Percentiles rank a stretch among this genome's conserved stretches.
Evolutionary conservation across 2,113 vertebrate species (phyloP).

Genomic region (Cairina moschata): DNA sequence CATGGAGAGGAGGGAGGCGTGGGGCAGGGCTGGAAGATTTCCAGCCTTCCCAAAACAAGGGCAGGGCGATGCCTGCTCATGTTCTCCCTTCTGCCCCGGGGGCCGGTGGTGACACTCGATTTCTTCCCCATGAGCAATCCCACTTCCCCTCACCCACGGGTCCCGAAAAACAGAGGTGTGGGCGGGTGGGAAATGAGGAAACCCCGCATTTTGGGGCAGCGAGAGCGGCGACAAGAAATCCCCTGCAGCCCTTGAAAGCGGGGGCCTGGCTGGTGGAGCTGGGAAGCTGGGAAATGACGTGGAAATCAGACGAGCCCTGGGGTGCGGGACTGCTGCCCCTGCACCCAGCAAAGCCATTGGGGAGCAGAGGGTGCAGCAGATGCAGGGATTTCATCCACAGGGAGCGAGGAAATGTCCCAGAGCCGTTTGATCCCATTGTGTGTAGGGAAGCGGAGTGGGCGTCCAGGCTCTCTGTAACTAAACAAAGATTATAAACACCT

Average conservation of each 20-base stretch:
- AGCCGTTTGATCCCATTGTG: slow-evolving; percentile 68
- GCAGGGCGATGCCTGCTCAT: not conserved
- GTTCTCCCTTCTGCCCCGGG: not conserved
- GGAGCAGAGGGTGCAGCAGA: not conserved
- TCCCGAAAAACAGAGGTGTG: not conserved
- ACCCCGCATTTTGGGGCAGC: not conserved
- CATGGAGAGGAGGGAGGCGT: not conserved
- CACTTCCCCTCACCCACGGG: fast-evolving
- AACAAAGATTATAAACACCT: slow-evolving; percentile 67
- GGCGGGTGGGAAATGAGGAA: not conserved
- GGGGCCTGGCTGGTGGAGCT: too few species aligned
- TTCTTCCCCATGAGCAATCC: not conserved
- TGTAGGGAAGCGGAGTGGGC: slow-evolving; percentile 48
- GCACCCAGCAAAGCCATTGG: not conserved
- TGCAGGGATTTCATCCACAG: slow-evolving; percentile 23
- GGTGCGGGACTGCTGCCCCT: not conserved
- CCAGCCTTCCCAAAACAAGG: not conserved
- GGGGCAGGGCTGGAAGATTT: not conserved
- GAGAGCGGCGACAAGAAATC: not conserved
- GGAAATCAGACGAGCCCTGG: too few species aligned
- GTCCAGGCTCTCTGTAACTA: slow-evolving; percentile 57
- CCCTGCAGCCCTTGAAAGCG: not conserved
- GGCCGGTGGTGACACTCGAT: not conserved
- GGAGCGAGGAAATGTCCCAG: slow-evolving; percentile 41
- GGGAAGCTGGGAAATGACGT: too few species aligned